Evolutionary conservation across 1,140 invertebrate genomes (phyloP).

Genomic region (Adelges cooleyi): DNA sequence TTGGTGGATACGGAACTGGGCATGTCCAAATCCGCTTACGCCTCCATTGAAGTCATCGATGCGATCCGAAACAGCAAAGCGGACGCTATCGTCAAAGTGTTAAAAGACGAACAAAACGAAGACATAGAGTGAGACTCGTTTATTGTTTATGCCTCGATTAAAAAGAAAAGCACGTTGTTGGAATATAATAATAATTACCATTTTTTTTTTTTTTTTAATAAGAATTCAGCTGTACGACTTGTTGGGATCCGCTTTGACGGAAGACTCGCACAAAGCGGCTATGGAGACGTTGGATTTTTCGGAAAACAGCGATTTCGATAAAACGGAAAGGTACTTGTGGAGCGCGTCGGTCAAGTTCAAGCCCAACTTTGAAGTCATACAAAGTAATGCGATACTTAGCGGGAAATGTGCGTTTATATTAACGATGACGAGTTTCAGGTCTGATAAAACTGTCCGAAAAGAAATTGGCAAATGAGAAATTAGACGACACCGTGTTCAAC

Average conservation of each 20-base stretch:
- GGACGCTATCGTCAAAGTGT: not conserved
- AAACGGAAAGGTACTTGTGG: constrained; percentile 61
- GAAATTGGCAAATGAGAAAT: not conserved
- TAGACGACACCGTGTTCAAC: not conserved
- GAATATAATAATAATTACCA: too few relatives aligned
- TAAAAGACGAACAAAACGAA: not conserved
- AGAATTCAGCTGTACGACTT: constrained; percentile 56
- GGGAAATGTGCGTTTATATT: not conserved
- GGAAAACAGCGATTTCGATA: constrained; percentile 44
- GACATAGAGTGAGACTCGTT: not conserved
- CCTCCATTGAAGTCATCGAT: not conserved
- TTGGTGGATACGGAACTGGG: constrained; percentile 1
- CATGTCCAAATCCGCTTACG: constrained; percentile 9
- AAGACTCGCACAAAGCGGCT: constrained; percentile 52
- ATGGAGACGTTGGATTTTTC: constrained; percentile 36
- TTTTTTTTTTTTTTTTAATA: constrained; percentile 21
- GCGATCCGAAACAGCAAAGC: not conserved
- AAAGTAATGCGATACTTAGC: constrained; percentile 39
- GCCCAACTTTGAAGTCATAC: constrained; percentile 46
- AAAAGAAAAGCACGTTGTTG: too few relatives aligned
- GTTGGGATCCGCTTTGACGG: constrained; percentile 54
- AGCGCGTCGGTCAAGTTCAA: constrained; percentile 51
- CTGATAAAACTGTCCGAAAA: not conserved
- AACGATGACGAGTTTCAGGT: not conserved
- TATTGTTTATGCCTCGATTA: not conserved